Evolutionary conservation across 2,113 vertebrate genomes (phyloP).

Genomic region (Chaenocephalus aceratus): DNA sequence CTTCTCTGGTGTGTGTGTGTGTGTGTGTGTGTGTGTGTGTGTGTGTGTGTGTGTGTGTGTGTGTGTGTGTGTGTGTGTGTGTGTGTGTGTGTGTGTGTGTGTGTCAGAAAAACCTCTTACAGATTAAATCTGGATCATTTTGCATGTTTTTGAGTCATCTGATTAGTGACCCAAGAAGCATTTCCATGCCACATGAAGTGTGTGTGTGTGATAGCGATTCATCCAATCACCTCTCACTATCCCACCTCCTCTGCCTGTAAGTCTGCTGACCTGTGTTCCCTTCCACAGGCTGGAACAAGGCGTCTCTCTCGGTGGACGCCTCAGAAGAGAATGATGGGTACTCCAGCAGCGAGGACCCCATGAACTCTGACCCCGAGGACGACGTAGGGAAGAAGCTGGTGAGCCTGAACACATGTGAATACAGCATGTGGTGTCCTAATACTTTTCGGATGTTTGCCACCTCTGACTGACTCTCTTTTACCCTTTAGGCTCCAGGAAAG

Average conservation of each 20-base stretch:
- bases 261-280: neutral
- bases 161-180: neutral
- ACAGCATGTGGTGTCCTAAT: too few species aligned
- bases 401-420: constrained; percentile 36
- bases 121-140: too few species aligned
- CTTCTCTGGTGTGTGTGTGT: constrained; percentile 1
- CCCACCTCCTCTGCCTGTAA: neutral
- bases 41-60: constrained; percentile 1
- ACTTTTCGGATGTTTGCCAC: neutral
- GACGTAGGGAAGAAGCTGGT: constrained; percentile 92
- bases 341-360: constrained; percentile 93
- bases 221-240: neutral
- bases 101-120: neutral
- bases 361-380: constrained; percentile 95
- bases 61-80: neutral
- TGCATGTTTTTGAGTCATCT: neutral
- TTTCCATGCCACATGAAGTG: constrained; percentile 30
- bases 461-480: neutral
- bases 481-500: constrained; percentile 88
- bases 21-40: constrained; percentile 8
- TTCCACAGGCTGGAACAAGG: constrained; percentile 89
- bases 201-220: neutral
- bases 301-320: constrained; percentile 88
- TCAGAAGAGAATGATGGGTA: constrained; percentile 93
- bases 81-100: neutral